Conservation (phyloP, 2,888 invertebrate genomes). For the Acanthopleura granulata region DNA sequence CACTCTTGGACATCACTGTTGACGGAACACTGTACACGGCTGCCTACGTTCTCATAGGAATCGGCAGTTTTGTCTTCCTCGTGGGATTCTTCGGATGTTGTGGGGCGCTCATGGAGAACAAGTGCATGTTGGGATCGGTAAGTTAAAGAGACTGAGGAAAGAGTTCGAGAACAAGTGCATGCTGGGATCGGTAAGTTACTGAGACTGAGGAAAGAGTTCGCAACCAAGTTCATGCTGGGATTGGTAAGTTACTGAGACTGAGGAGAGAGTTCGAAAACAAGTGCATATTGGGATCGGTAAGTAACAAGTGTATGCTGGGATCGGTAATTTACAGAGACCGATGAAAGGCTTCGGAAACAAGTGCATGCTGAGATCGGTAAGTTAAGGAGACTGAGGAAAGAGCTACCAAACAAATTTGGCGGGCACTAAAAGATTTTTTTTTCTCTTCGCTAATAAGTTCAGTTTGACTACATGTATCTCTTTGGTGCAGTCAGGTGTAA, state of each 20-base stretch:
- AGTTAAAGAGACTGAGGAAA: conserved; percentile 36
- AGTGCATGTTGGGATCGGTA: conserved; percentile 71
- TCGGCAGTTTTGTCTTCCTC: conserved; percentile 73
- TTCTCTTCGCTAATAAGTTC: no score
- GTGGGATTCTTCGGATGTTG: conserved; percentile 76
- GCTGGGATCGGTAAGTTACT: conserved; percentile 69
- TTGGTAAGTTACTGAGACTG: conserved; percentile 64
- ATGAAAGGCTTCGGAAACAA: conserved; percentile 75
- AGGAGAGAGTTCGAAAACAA: conserved; percentile 39
- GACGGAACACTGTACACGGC: conserved; percentile 70
- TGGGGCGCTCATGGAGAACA: conserved; percentile 73
- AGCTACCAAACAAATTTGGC: conserved; percentile 46
- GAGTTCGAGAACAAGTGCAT: conserved; percentile 61
- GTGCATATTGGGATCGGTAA: conserved; percentile 71
- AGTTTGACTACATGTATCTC: no score
- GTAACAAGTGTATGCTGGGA: conserved; percentile 51
- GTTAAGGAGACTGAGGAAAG: conserved; percentile 31
- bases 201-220: not conserved
- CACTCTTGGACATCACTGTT: conserved; percentile 70
- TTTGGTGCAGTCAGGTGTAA: no score
- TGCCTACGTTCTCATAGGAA: conserved; percentile 72
- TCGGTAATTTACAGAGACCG: conserved; percentile 73
- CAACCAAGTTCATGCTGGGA: conserved; percentile 69
- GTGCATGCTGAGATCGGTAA: conserved; percentile 71
- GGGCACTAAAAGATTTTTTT: no score